phyloP scores from a whole-genome alignment of 1,140 invertebrate species.

The Aplysia californica region DNA sequence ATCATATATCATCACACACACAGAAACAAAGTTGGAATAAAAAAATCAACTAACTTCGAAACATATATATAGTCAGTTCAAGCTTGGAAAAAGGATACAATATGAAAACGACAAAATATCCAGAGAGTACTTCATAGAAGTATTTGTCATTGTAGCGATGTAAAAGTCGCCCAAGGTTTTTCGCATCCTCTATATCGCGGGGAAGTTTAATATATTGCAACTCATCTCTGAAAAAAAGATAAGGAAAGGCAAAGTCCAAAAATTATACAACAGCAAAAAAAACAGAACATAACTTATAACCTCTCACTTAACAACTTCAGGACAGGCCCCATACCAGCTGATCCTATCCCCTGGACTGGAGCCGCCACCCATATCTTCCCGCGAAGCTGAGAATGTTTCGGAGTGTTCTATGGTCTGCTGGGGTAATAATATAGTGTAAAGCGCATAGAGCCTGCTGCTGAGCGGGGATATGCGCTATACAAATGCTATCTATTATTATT shows the following conservation, averaged over 20 bases:
- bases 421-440: not conserved
- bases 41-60: not conserved
- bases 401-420: not conserved
- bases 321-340: too few species aligned
- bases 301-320: too few species aligned
- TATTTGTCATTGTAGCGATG: slow-evolving; percentile 95
- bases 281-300: not conserved
- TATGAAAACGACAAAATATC: slow-evolving; percentile 93
- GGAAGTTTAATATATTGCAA: slow-evolving; percentile 90
- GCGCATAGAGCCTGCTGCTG: not conserved
- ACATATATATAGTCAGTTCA: not conserved
- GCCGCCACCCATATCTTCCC: not conserved
- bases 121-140: slow-evolving; percentile 90
- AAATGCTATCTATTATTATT: too few species aligned
- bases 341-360: not conserved
- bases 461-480: too few species aligned
- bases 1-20: not conserved
- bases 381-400: not conserved
- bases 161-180: slow-evolving; percentile 90
- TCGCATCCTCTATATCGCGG: slow-evolving; percentile 94
- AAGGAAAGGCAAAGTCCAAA: slow-evolving; percentile 5
- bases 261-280: too few species aligned
- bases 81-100: slow-evolving; percentile 93
- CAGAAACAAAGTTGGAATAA: not conserved
- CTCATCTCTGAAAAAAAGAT: slow-evolving; percentile 82